Evolutionary conservation across 1,140 invertebrate species (phyloP), one percentile per base, ranked within the genome.

Genomic region (Batillaria attramentaria): DNA sequence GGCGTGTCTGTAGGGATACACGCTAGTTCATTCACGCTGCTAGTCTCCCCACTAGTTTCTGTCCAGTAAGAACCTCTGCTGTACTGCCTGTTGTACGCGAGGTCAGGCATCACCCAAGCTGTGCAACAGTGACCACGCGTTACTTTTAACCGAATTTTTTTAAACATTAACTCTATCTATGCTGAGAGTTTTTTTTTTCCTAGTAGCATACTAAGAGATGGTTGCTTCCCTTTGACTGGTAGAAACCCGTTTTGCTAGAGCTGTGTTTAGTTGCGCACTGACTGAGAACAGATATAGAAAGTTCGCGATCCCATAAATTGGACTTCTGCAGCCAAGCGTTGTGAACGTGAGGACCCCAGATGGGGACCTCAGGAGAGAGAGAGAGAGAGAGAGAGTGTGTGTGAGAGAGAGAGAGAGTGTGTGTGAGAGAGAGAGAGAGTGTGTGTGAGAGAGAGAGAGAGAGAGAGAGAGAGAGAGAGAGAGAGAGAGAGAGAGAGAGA

Each of bases 341-440:
- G n/a, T n/a, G n/a, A n/a, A n/a, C n/a, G n/a, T n/a, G n/a, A n/a
- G n/a, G n/a, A n/a, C n/a, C n/a, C n/a, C n/a, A n/a, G n/a, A n/a
- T n/a, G n/a, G n/a, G n/a, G n/a, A n/a, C n/a, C n/a, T n/a, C n/a
- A n/a, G 37, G 62, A 66, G 62, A 66, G 62, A 66, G 62, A 66
- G 62, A 33, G 31, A 33, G 62, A 33, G 62, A 66, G 62, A 66
- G 62, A 66, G 62, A n/a, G 62, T 33, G 62, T 33, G 62, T 33
- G 62, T 33, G 62, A n/a, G 62, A n/a, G 62, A n/a, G 62, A n/a
- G 62, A 35, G 62, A n/a, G 28, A n/a, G 33, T 66, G 28, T 3
- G 35, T 18, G 37, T 20, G 66, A 20, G 35, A 10, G 37, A 20
- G 66, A 0, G 66, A 20, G 66, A 10, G 66, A 20, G 66, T 0